Conservation (phyloP, 2,888 invertebrate species). For the Drosophila nigricruria region DNA sequence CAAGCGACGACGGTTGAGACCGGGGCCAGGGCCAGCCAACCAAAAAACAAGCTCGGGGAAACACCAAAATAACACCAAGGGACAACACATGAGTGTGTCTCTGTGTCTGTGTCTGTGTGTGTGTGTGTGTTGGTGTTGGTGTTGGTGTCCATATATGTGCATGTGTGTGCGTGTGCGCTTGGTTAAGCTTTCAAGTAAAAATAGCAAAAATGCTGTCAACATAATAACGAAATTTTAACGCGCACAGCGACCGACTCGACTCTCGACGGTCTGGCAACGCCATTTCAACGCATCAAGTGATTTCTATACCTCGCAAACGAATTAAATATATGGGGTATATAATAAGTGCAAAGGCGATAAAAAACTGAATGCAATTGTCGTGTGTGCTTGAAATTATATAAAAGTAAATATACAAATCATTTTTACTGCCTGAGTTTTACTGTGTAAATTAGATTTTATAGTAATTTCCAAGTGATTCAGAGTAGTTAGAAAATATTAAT, state of each 20-base stretch:
- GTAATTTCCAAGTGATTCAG: neutral
- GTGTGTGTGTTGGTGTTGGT: no score
- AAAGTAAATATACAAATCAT: fast-evolving
- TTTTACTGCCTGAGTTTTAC: neutral
- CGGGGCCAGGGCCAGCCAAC: slow-evolving; percentile 70
- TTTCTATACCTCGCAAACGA: slow-evolving; percentile 41
- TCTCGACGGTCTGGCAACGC: slow-evolving; percentile 65
- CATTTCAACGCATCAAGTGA: slow-evolving; percentile 74
- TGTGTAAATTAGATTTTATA: neutral
- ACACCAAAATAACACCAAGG: slow-evolving; percentile 78
- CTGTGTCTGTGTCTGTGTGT: slow-evolving; percentile 15
- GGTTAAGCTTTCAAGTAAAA: slow-evolving; percentile 82
- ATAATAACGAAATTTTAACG: slow-evolving; percentile 81
- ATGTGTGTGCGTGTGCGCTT: slow-evolving; percentile 55
- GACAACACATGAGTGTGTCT: slow-evolving; percentile 39
- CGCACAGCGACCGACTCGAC: slow-evolving; percentile 61
- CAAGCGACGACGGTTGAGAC: slow-evolving; percentile 68
- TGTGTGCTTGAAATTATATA: neutral
- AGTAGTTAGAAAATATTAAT: neutral
- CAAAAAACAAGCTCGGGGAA: slow-evolving; percentile 81
- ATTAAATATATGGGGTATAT: slow-evolving; percentile 7
- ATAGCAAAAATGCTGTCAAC: slow-evolving; percentile 81
- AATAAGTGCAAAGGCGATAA: neutral
- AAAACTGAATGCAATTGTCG: neutral
- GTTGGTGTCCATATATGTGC: slow-evolving; percentile 1